Conservation (phyloP, 2,113 vertebrate species). For the Diadophis punctatus region DNA sequence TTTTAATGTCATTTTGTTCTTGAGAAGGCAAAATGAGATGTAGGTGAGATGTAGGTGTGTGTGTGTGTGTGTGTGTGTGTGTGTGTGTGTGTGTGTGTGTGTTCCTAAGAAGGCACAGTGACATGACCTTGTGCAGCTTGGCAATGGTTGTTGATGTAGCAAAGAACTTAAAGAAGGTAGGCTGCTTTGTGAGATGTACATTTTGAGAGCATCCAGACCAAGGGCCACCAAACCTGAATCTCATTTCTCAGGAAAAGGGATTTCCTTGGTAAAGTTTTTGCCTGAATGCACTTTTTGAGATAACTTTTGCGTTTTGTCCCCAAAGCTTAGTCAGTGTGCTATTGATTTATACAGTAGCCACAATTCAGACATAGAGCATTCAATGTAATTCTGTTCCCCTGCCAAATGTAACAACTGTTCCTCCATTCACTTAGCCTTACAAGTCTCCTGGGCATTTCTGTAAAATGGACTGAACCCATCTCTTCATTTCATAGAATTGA, state of each 20-base stretch:
- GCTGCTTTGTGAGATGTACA: background rate
- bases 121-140: background rate
- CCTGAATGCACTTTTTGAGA: background rate
- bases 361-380: background rate
- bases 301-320: background rate
- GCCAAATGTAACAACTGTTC: background rate
- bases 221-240: background rate
- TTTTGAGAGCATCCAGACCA: background rate
- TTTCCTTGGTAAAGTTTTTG: background rate
- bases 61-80: too few species aligned
- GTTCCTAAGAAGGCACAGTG: too few species aligned
- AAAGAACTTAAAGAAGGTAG: background rate
- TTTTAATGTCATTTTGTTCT: background rate
- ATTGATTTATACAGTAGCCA: background rate
- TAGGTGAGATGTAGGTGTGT: too few species aligned
- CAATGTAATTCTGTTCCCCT: background rate
- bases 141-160: background rate
- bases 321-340: background rate
- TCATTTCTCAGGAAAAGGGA: background rate
- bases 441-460: conserved; percentile 23
- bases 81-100: too few species aligned
- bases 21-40: background rate
- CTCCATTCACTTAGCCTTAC: conserved; percentile 12
- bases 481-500: background rate
- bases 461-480: background rate